Evolutionary conservation across 2,113 vertebrate genomes (phyloP).

Genomic region (Corydoras sp.): DNA sequence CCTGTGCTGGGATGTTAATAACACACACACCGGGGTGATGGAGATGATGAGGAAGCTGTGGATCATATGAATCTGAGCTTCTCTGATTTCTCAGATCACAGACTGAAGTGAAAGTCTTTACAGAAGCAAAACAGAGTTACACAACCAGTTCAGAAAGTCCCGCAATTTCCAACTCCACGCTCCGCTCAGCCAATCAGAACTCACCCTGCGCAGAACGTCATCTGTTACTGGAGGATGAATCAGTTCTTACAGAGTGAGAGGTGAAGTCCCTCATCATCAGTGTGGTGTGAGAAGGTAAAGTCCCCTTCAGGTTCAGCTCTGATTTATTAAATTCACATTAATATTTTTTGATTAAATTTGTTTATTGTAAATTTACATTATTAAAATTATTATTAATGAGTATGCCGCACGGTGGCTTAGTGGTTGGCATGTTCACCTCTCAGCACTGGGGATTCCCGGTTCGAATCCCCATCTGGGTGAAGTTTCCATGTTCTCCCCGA

Average conservation of each 20-base stretch:
- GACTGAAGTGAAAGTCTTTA: conserved; percentile 16
- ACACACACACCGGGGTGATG: too few relatives aligned
- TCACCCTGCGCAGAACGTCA: background rate
- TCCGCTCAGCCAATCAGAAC: conserved; percentile 25
- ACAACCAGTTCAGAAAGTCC: conserved; percentile 11
- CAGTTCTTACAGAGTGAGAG: background rate
- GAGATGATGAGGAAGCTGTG: background rate
- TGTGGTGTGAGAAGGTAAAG: background rate
- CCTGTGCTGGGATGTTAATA: too few relatives aligned
- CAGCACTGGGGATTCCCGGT: too few relatives aligned
- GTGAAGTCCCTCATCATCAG: conserved; percentile 1
- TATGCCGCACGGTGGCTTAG: too few relatives aligned
- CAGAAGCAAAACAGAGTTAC: background rate
- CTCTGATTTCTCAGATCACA: background rate
- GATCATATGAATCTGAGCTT: background rate
- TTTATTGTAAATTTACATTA: too few relatives aligned
- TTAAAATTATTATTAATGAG: too few relatives aligned
- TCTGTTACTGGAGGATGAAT: background rate
- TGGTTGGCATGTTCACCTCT: too few relatives aligned
- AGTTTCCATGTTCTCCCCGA: too few relatives aligned
- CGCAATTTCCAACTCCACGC: background rate
- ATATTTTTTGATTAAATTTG: too few relatives aligned
- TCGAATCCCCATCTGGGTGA: too few relatives aligned
- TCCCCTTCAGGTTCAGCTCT: too few relatives aligned
- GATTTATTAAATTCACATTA: too few relatives aligned